Base-by-base conservation (phyloP, 2,888 invertebrate genomes). In the Limnephilus marmoratus region DNA sequence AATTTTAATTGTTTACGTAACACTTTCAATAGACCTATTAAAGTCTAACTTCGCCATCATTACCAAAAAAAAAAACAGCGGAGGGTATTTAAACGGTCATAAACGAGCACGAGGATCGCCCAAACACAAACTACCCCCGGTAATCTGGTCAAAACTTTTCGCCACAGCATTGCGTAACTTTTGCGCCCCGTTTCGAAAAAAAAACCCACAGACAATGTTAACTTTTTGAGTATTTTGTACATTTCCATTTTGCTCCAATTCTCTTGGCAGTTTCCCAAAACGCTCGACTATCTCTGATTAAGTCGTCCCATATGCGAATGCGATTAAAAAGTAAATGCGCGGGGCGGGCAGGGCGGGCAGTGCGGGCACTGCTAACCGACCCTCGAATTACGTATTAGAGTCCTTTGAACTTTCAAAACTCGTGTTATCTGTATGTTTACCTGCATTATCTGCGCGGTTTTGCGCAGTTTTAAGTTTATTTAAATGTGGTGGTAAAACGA, bases 221-320 rank as follows among this genome's bases (percentile, higher is more conserved):
- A 83, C 37, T 83, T 83, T 83, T 83, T 41, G 83, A 83, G 83
- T 83, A 83, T 83, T 83, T 37, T 37, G 86, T 45, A 86, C 86
- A 29, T 86, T 86, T 86, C 45, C 86, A 86, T 86, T 86, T 83
- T 45, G 86, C 86, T 45, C 29, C 13, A n/a, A n/a, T n/a, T 45
- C 37, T 86, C 45, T 86, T 86, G 86, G 86, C 86, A 86, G 29
- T n/a, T 41, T 86, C 15, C 86, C 86, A 86, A 86, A 86, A 86
- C 5, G 45, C 86, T 49, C 49, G 9, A 4, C n/a, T 34, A n/a
- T 45, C n/a, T 45, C 86, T 86, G 86, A 68, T 45, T 86, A 83
- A 45, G 85, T 85, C 11, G 29, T 24, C 85, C 45, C 37, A 49
- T 49, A 86, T 86, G 86, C 86, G 86, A 49, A 49, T 86, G 45